These are phyloP conservation scores for Drosophila parthenogenetica DNA, from an alignment of 2,888 invertebrate genomes.

Conservation along the genomic window DNA sequence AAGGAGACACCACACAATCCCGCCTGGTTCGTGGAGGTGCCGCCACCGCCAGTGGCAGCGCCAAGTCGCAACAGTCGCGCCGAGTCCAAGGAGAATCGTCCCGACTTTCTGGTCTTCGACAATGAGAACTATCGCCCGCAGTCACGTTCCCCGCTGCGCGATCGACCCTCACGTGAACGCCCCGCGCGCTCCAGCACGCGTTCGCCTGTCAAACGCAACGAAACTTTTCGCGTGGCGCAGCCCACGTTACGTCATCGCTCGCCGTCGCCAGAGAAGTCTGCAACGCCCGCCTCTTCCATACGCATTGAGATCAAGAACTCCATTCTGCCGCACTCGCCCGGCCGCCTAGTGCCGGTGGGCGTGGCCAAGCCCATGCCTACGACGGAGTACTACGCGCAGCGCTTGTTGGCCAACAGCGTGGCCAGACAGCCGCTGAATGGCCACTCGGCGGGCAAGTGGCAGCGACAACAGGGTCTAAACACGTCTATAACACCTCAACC, in stretches of 20 bases:
- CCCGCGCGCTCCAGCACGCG: constrained; percentile 67
- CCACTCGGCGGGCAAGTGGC: constrained; percentile 43
- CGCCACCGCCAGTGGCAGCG: constrained; percentile 60
- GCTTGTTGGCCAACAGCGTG: constrained; percentile 59
- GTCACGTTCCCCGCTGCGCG: constrained; percentile 82
- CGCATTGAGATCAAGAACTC: constrained; percentile 85
- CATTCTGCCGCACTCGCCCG: constrained; percentile 82
- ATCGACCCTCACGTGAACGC: constrained; percentile 70
- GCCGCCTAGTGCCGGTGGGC: constrained; percentile 83
- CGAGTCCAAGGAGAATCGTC: constrained; percentile 70
- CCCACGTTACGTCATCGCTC: constrained; percentile 58
- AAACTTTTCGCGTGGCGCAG: constrained; percentile 77
- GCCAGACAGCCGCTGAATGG: constrained; percentile 15
- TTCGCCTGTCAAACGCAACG: constrained; percentile 78
- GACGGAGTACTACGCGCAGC: constrained; percentile 65
- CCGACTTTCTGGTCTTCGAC: constrained; percentile 80
- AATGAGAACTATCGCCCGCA: constrained; percentile 84
- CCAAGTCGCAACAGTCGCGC: neutral
- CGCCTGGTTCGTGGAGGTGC: constrained; percentile 84
- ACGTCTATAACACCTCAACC: constrained; percentile 29
- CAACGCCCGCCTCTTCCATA: constrained; percentile 66
- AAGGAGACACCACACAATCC: constrained; percentile 83
- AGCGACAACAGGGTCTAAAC: constrained; percentile 34
- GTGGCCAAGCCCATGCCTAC: constrained; percentile 84
- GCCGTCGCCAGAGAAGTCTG: constrained; percentile 45